Conservation (phyloP, 2,888 invertebrate species). For the Ormyrus thymus region DNA sequence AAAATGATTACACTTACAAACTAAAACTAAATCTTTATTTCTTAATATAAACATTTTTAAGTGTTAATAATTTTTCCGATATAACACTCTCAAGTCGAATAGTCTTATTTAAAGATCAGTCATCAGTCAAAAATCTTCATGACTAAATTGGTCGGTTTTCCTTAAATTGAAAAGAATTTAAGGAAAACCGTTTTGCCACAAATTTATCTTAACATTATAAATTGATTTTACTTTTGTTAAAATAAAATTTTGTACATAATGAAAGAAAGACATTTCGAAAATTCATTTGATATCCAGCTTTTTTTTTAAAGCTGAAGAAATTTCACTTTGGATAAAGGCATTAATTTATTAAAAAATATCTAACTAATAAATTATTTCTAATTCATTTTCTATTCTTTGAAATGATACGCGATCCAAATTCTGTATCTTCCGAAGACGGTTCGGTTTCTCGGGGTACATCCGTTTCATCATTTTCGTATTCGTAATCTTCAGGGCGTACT, state of each 20-base stretch:
- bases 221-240: conserved; percentile 4
- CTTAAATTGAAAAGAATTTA: conserved; percentile 34
- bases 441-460: conserved; percentile 47
- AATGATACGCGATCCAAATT: conserved; percentile 66
- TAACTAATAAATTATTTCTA: conserved; percentile 26
- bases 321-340: conserved; percentile 31
- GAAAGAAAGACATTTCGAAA: conserved; percentile 9
- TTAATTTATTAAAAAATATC: conserved; percentile 58
- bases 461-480: conserved; percentile 65
- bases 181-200: background rate
- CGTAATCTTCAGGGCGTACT: conserved; percentile 58
- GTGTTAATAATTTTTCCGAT: too few species aligned
- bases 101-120: background rate
- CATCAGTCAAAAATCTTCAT: conserved; percentile 13
- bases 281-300: background rate
- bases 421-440: conserved; percentile 45
- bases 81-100: background rate
- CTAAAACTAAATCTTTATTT: background rate
- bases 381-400: conserved; percentile 59
- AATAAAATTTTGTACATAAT: background rate
- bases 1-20: conserved; percentile 9
- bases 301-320: conserved; percentile 3
- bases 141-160: conserved; percentile 4
- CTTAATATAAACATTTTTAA: background rate
- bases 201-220: background rate